Evolutionary conservation across 2,113 vertebrate genomes (phyloP).

Genomic region (Jaculus jaculus): DNA sequence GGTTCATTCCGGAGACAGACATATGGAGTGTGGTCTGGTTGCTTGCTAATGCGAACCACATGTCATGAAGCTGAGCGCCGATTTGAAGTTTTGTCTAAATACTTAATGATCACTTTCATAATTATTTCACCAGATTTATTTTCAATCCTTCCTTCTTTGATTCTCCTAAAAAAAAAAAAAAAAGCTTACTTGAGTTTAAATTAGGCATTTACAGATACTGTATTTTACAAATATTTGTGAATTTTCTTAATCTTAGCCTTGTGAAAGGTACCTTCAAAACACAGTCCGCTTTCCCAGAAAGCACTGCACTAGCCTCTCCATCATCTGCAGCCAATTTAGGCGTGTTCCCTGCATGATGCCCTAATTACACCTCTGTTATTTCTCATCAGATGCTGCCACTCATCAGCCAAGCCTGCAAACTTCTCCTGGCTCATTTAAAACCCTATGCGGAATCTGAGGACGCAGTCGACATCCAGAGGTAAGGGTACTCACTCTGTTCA

Average conservation of each 20-base stretch:
- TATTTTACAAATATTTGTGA: background rate
- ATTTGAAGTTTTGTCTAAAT: slow-evolving; percentile 28
- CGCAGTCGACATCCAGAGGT: slow-evolving; percentile 94
- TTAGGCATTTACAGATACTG: background rate
- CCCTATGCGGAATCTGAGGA: slow-evolving; percentile 87
- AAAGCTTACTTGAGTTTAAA: slow-evolving; percentile 22
- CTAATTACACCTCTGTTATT: slow-evolving; percentile 70
- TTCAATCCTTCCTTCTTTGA: slow-evolving; percentile 25
- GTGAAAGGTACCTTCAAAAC: slow-evolving; percentile 1
- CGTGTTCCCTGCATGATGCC: background rate
- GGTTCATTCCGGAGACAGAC: slow-evolving; percentile 17
- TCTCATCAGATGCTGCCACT: slow-evolving; percentile 91
- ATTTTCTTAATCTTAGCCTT: background rate
- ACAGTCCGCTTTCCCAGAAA: slow-evolving; percentile 7
- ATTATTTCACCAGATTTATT: slow-evolving; percentile 55
- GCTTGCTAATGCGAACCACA: slow-evolving; percentile 3
- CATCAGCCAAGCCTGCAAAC: slow-evolving; percentile 90
- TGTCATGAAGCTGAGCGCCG: background rate
- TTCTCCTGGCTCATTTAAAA: slow-evolving; percentile 90
- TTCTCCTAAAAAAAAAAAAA: background rate
- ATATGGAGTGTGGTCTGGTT: slow-evolving; percentile 1
- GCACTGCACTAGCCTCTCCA: background rate
- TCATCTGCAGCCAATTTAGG: slow-evolving; percentile 39
- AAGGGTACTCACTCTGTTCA: slow-evolving; percentile 63
- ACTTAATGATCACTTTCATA: slow-evolving; percentile 50